Base-by-base conservation (phyloP, 2,888 invertebrate species). In the Drepana falcataria region DNA sequence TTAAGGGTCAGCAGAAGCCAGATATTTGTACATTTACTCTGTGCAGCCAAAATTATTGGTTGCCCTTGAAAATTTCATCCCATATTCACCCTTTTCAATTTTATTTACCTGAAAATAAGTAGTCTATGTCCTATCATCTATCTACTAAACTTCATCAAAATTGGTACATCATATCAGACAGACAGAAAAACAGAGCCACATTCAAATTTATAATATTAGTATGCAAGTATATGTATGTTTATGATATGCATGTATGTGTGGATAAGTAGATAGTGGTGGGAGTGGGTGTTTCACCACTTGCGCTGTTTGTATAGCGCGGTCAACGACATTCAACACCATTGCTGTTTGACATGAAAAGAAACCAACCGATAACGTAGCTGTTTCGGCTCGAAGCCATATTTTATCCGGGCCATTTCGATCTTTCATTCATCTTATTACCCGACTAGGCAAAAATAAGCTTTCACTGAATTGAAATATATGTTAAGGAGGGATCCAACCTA, bases 271-370 rank as follows among this genome's bases (percentile, higher is more conserved):
- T 52, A 35, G 55, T 48, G 54, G 37, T 44, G 53, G 53, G 62
- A 58, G 48, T 58, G 58, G 57, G 57, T 57, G 66, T 64, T 70
- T 72, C 74, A 68, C 65, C 65, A 68, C 61, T 69, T 65, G 59
- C 66, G 67, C 63, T 75, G 76, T 75, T 77, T 77, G 76, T 66
- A 61, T 68, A 71, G 70, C 73, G 60, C 82, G 83, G 87, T 85
- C 86, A 85, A 85, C 76, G 81, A 84, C 83, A 79, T 82, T 73
- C 71, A 71, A 69, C 72, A 73, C 74, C 77, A 83, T 80, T 80
- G 77, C 82, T 76, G 68, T 80, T 81, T 81, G 81, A 79, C 83
- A 85, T 77, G 83, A 83, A 84, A 81, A 81, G 76, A 76, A 81
- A 75, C 65, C 70, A 68, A 78, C 75, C 68, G 68, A 77, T 75